Base-by-base conservation (phyloP, 2,888 invertebrate genomes). In the Lordiphosa fenestrarum region DNA sequence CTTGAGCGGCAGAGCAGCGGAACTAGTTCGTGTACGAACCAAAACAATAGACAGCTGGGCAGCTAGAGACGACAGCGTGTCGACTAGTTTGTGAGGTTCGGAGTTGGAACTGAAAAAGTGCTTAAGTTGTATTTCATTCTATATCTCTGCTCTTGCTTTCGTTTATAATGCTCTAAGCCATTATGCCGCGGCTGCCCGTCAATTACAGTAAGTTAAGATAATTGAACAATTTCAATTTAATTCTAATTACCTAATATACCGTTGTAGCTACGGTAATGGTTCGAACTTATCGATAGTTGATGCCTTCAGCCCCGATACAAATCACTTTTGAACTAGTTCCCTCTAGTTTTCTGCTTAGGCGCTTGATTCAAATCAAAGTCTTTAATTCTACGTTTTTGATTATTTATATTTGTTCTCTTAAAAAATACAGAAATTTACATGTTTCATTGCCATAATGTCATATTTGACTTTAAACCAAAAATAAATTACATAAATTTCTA, bases 11-110 rank as follows among this genome's bases (percentile, higher is more conserved):
- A 25, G 53, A 58, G 35, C 12, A 36, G 25, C 25, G 37, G 53
- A 58, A 55, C 47, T 37, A 48, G 56, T 55, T 58, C 58, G 30
- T 15, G 6, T 12, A 19, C 9, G 53, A 71, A 73, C 71, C 46
- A 58, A 58, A 73, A 77, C 73, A 77, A 68, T 77, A 21, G 68
- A 60, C 74, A 74, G 81, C 77, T 74, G 49, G 15, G 10, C 10
- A 7, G 3, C 30, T 30, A 30, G 9, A 30, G 30, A 30, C 7
- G 30, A 9, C 36, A 12, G 25, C 5, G 12, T 7, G 4, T 13
- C 2, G 30, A n/a, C 35, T 19, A 33, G 21, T 4, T 2, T 15
- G 19, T 4, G 15, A n/a, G 3, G n/a, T 9, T 35, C 21, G 19
- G 6, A 35, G 10, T 13, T 5, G 30, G 13, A 19, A 15, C 15